Percentiles rank a stretch among this genome's conserved stretches.
These are phyloP conservation scores for Netelia virgata DNA, from an alignment of 2,888 invertebrate genomes.

Conservation along the genomic window DNA sequence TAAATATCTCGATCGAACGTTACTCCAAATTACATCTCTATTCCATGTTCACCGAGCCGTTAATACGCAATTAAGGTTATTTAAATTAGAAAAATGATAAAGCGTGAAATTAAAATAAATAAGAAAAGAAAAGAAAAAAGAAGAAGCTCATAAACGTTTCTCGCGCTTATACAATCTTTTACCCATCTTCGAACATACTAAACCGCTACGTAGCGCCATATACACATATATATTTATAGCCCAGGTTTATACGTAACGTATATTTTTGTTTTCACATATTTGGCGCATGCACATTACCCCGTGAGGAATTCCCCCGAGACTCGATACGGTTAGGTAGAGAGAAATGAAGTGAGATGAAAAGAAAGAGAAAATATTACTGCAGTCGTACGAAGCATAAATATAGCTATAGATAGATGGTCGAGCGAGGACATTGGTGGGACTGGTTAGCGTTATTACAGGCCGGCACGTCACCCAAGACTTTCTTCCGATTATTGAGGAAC, in stretches of 20 bases:
- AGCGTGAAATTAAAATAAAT: neutral
- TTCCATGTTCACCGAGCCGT: too few species aligned
- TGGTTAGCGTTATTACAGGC: constrained; percentile 62
- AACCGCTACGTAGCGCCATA: neutral
- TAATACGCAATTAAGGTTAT: too few species aligned
- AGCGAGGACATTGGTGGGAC: constrained; percentile 17
- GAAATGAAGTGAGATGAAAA: constrained; percentile 5
- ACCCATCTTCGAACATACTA: neutral
- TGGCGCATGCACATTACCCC: neutral
- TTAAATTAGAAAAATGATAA: neutral
- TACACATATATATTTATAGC: constrained; percentile 12
- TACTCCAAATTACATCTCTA: too few species aligned
- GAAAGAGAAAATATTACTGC: constrained; percentile 1
- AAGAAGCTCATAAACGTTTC: constrained; percentile 17
- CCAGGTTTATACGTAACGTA: constrained; percentile 40
- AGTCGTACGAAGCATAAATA: neutral
- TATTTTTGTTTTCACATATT: constrained; percentile 44
- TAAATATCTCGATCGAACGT: too few species aligned
- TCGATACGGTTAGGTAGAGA: neutral
- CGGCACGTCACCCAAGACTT: constrained; percentile 49
- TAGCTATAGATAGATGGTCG: neutral
- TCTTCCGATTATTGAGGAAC: constrained; percentile 58
- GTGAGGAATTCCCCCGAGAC: constrained; percentile 6
- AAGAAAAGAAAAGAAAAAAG: neutral
- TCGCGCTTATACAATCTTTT: constrained; percentile 26